These are phyloP conservation scores for Dallia pectoralis DNA, from an alignment of 2,797 vertebrate species.

Conservation along the genomic window DNA sequence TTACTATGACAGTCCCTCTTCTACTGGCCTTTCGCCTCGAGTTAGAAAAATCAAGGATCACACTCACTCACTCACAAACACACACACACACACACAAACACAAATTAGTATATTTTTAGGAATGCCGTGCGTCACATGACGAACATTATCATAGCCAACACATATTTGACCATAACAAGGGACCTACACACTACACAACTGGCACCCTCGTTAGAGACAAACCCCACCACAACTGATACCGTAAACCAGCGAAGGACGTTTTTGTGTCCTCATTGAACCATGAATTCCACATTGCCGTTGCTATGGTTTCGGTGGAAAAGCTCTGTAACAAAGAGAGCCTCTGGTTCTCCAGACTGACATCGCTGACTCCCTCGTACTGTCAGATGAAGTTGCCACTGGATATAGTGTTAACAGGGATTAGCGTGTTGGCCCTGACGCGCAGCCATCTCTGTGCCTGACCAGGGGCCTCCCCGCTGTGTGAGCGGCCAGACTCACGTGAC, in stretches of 20 bases:
- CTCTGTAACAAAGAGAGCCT: not conserved
- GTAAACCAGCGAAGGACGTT: not conserved
- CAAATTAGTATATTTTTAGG: not conserved
- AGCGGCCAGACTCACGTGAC: not conserved
- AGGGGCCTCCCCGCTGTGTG: slow-evolving; percentile 14
- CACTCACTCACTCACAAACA: not conserved
- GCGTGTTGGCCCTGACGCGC: slow-evolving; percentile 6
- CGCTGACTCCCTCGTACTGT: slow-evolving; percentile 2
- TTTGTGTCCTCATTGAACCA: not conserved
- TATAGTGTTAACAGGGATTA: slow-evolving; percentile 19
- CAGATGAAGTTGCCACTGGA: not conserved
- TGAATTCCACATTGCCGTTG: not conserved
- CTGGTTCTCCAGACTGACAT: not conserved
- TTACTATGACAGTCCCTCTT: slow-evolving; percentile 9
- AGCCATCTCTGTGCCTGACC: slow-evolving; percentile 1
- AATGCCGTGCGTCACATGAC: not conserved
- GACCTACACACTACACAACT: not conserved
- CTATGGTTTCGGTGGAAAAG: not conserved
- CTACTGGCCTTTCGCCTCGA: slow-evolving; percentile 4
- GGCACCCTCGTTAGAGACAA: not conserved
- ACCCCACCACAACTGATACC: not conserved
- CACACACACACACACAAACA: not conserved
- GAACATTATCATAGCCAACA: not conserved
- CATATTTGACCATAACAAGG: not conserved
- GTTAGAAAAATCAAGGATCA: not conserved